These are phyloP conservation scores for Mustelus asterias DNA, from an alignment of 2,113 vertebrate species.

Conservation along the genomic window DNA sequence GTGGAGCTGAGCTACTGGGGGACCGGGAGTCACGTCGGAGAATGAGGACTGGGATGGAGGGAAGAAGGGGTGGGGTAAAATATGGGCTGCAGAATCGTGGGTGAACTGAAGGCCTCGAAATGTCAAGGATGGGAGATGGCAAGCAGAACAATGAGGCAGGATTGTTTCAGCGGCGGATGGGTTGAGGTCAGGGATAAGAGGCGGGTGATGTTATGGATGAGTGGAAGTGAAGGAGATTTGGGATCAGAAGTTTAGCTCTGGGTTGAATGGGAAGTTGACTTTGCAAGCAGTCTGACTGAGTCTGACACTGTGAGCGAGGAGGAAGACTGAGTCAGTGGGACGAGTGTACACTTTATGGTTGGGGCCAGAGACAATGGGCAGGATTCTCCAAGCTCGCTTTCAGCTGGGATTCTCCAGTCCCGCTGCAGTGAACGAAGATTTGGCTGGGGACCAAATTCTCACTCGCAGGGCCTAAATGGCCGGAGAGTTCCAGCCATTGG, in stretches of 20 bases:
- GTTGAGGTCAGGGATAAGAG: not conserved
- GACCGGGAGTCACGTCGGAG: not conserved
- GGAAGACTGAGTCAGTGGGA: not conserved
- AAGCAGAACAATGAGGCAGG: not conserved
- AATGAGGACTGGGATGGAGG: not conserved
- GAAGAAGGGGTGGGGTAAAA: not conserved
- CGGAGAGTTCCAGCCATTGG: no score
- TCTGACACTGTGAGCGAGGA: not conserved
- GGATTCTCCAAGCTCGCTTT: no score
- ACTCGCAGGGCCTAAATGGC: no score
- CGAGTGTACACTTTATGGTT: not conserved
- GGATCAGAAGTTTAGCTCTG: not conserved
- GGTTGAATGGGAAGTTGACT: not conserved
- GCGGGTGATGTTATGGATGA: not conserved
- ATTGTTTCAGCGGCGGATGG: not conserved
- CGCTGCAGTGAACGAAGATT: no score
- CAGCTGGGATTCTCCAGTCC: no score
- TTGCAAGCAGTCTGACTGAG: not conserved
- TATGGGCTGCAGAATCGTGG: not conserved
- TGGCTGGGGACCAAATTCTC: no score
- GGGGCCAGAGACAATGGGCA: not conserved
- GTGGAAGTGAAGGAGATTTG: not conserved
- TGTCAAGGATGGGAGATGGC: not conserved
- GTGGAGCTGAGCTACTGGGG: no score
- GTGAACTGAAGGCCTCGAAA: not conserved